Evolutionary conservation across 2,888 invertebrate species (phyloP), one percentile per base, ranked within the genome.

Genomic region (Cataglyphis albicans): DNA sequence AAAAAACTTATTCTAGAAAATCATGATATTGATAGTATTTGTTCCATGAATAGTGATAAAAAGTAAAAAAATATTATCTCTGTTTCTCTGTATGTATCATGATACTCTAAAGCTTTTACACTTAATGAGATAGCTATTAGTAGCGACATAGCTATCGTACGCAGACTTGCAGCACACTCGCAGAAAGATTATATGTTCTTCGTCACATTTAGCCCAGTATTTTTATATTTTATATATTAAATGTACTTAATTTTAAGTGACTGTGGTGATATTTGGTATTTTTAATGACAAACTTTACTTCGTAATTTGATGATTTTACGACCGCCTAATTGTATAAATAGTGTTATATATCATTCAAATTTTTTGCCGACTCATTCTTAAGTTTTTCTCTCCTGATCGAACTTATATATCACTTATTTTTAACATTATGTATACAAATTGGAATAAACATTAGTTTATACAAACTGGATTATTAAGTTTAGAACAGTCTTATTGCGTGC

Each of bases 31-130:
- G 88, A 88, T 91, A 91, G 87, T 90, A 90, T 91, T 90, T 91
- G 90, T 92, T 89, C 87, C 90, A 88, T 88, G 88, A 88, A 89
- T 91, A 92, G 90, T 83, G 88, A 92, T 92, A 91, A 48, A 48
- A 41, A 92, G 91, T 93, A 92, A 92, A 91, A 91, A 25, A 25
- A 21, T 88, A 88, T 91, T 91, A 90, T 92, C 91, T 90, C 91
- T 90, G 90, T 93, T 93, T 92, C 92, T 93, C 92, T 92, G 93
- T 92, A 93, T 90, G 92, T 93, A 93, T 91, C 91, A 93, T 92
- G 93, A 93, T 93, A 93, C 92, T 93, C 91, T 93, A 92, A 93
- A 92, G 93, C 93, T 94, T 94, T 93, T 93, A 93, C 91, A 94
- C 92, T 93, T 92, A 93, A 92, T 85, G 90, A 91, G 89, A 90